Evolutionary conservation across 2,113 vertebrate species (phyloP).

Genomic region (Suricata suricatta): DNA sequence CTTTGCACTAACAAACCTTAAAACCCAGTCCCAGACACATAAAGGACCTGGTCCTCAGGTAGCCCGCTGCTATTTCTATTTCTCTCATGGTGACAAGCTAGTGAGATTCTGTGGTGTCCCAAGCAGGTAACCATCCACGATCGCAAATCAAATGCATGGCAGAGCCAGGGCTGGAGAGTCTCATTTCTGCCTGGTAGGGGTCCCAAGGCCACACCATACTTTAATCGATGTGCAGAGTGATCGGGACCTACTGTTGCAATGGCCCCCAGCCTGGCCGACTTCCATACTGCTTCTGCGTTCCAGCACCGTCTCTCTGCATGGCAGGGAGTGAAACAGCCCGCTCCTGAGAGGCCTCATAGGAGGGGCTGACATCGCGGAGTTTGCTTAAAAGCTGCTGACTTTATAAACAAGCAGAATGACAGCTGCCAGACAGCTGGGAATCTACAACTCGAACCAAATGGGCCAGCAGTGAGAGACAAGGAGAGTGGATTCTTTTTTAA

Average conservation of each 20-base stretch:
- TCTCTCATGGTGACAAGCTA: background rate
- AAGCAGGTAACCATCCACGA: background rate
- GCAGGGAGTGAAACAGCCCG: background rate
- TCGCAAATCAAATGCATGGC: background rate
- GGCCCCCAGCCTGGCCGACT: background rate
- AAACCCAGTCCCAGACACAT: background rate
- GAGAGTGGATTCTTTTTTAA: background rate
- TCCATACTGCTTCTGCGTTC: background rate
- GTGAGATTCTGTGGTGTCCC: background rate
- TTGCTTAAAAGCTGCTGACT: background rate
- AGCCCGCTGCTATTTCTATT: background rate
- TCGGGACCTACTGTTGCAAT: background rate
- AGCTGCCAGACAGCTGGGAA: conserved; percentile 26
- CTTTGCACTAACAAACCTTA: background rate
- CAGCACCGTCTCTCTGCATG: background rate
- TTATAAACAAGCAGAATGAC: background rate
- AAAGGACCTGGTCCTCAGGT: background rate
- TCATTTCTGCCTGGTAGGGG: background rate
- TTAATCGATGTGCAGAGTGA: background rate
- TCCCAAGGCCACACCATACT: background rate
- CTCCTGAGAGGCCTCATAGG: background rate
- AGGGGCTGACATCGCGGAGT: background rate
- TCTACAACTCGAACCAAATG: background rate
- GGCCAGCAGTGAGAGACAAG: background rate
- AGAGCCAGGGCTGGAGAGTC: background rate